Conservation (phyloP, 2,113 vertebrate species). For the Albula glossodonta region DNA sequence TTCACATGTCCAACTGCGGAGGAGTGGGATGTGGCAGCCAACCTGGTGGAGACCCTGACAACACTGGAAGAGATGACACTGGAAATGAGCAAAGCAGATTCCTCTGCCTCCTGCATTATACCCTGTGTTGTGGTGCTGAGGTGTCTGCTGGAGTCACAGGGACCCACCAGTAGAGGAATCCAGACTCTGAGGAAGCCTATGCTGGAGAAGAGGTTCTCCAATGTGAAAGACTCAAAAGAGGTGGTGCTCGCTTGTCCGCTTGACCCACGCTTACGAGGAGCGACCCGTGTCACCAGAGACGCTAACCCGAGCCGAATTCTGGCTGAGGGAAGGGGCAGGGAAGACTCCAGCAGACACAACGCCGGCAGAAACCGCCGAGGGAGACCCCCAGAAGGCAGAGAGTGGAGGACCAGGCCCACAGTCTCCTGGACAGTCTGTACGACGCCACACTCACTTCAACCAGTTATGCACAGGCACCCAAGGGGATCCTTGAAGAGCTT, state of each 20-base stretch:
- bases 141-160: neutral
- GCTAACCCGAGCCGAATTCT: constrained; percentile 13
- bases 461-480: neutral
- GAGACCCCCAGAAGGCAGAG: neutral
- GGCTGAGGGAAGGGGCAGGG: constrained; percentile 14
- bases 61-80: constrained; percentile 21
- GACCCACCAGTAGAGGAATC: constrained; percentile 2
- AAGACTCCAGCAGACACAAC: neutral
- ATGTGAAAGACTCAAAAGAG: neutral
- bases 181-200: constrained; percentile 19
- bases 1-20: constrained; percentile 21
- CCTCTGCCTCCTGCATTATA: constrained; percentile 18
- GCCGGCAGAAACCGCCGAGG: neutral
- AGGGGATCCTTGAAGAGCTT: constrained; percentile 2
- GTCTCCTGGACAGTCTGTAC: neutral
- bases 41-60: constrained; percentile 21
- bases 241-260: constrained; percentile 21
- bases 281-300: constrained; percentile 8
- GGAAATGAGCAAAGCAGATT: constrained; percentile 17
- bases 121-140: too few relatives aligned
- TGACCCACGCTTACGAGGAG: constrained; percentile 9
- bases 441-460: neutral
- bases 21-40: constrained; percentile 14
- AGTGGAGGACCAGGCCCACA: neutral
- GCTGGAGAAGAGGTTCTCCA: neutral